Percentiles rank a stretch among this genome's conserved stretches.
Conservation (phyloP, 2,888 invertebrate species). For the Panzeria rudis region DNA sequence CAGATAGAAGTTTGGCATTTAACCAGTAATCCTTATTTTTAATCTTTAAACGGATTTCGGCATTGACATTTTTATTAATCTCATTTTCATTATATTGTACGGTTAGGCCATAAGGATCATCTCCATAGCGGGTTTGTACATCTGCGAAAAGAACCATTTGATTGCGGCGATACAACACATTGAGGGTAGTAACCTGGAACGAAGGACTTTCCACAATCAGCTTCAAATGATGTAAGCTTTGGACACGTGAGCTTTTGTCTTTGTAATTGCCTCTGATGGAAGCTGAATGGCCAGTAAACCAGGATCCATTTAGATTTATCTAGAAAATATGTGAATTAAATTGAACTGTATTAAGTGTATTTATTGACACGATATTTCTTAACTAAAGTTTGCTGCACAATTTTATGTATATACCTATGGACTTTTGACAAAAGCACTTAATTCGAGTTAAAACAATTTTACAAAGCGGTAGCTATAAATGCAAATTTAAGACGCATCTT, state of each 20-base stretch:
- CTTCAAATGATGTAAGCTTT: constrained; percentile 88
- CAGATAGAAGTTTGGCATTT: constrained; percentile 87
- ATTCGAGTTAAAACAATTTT: too few relatives aligned
- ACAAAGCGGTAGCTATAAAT: too few relatives aligned
- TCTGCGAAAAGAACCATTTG: constrained; percentile 88
- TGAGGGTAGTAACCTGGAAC: constrained; percentile 88
- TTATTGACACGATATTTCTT: too few relatives aligned
- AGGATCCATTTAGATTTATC: constrained; percentile 89
- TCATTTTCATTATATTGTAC: constrained; percentile 87
- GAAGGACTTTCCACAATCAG: constrained; percentile 89
- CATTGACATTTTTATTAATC: constrained; percentile 87
- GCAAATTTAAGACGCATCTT: too few relatives aligned
- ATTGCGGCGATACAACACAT: constrained; percentile 88
- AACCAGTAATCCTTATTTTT: constrained; percentile 88
- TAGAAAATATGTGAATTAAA: constrained; percentile 76
- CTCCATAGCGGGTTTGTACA: constrained; percentile 86
- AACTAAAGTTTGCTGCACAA: too few relatives aligned
- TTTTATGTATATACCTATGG: too few relatives aligned
- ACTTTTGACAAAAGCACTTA: too few relatives aligned
- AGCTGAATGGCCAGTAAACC: constrained; percentile 89
- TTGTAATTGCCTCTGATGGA: constrained; percentile 89
- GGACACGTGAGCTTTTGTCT: constrained; percentile 88
- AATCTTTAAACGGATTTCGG: constrained; percentile 86
- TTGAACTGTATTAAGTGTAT: not conserved
- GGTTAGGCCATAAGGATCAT: constrained; percentile 88